Percentiles rank a stretch among this genome's conserved stretches.
Evolutionary conservation across 2,113 vertebrate genomes (phyloP).

Genomic region (Dunckerocampus dactyliophorus): DNA sequence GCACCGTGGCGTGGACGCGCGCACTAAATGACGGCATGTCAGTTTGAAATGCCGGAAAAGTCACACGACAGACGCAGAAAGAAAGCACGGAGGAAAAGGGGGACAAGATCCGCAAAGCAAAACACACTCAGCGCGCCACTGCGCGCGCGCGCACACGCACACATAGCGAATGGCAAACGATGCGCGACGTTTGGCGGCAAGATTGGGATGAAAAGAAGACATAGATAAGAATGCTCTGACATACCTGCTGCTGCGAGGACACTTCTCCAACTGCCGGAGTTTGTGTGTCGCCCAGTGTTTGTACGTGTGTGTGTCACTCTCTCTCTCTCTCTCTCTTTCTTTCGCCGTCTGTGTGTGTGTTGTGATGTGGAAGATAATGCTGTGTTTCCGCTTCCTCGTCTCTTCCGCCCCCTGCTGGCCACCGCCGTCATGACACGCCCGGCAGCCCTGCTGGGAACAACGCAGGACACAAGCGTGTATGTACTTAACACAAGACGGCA

Average conservation of each 20-base stretch:
- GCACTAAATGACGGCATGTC: neutral
- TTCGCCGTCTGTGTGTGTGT: neutral
- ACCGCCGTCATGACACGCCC: constrained; percentile 33
- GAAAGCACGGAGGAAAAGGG: too few species aligned
- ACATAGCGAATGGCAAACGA: neutral
- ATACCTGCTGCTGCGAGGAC: constrained; percentile 64
- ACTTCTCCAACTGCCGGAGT: constrained; percentile 62
- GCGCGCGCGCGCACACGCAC: neutral
- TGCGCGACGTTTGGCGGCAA: constrained; percentile 14
- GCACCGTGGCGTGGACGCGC: neutral
- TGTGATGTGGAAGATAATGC: constrained; percentile 46
- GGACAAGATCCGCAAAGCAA: too few species aligned
- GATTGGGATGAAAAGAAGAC: constrained; percentile 3
- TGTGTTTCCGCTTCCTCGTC: constrained; percentile 77
- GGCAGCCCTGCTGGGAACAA: neutral
- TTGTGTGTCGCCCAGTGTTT: constrained; percentile 20
- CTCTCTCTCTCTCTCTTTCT: constrained; percentile 22
- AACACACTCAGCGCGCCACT: too few species aligned
- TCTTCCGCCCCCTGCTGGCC: constrained; percentile 69
- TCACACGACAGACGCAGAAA: neutral
- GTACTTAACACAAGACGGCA: neutral
- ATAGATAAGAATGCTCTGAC: constrained; percentile 29
- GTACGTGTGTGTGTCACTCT: constrained; percentile 11
- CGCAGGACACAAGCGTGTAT: too few species aligned
- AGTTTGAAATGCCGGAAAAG: neutral